These are phyloP conservation scores for Nasonia longicornis DNA, from an alignment of 1,140 invertebrate genomes.

Conservation along the genomic window DNA sequence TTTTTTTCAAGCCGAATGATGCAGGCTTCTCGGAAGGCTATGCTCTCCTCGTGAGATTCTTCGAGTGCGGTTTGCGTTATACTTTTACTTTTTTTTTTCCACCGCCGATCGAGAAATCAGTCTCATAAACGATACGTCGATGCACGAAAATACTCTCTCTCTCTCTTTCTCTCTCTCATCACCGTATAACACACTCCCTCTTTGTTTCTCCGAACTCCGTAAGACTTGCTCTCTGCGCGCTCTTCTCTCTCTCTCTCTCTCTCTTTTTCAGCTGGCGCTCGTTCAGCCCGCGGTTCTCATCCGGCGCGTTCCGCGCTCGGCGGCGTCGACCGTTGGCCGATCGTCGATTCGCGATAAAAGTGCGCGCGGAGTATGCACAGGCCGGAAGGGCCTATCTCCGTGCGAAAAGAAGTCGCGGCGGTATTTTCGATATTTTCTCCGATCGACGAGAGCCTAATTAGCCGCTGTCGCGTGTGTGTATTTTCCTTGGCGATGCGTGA, in stretches of 20 bases:
- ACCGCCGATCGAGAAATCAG: too few species aligned
- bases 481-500: background rate
- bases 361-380: background rate
- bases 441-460: background rate
- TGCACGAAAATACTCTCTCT: background rate
- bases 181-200: background rate
- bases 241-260: slow-evolving; percentile 16
- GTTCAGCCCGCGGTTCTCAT: slow-evolving; percentile 40
- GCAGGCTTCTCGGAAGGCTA: too few species aligned
- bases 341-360: slow-evolving; percentile 39
- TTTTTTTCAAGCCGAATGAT: background rate
- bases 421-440: background rate
- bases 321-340: background rate
- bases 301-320: slow-evolving; percentile 26
- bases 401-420: background rate
- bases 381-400: slow-evolving; percentile 41
- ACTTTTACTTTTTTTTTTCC: too few species aligned
- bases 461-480: too few species aligned
- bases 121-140: too few species aligned
- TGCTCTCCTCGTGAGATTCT: background rate
- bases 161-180: background rate
- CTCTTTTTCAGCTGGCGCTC: slow-evolving; percentile 18
- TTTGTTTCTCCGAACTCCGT: slow-evolving; percentile 24
- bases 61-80: too few species aligned
- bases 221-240: background rate